Evolutionary conservation across 2,113 vertebrate genomes (phyloP), one percentile per base, ranked within the genome.

Genomic region (Tetraodon nigroviridis): DNA sequence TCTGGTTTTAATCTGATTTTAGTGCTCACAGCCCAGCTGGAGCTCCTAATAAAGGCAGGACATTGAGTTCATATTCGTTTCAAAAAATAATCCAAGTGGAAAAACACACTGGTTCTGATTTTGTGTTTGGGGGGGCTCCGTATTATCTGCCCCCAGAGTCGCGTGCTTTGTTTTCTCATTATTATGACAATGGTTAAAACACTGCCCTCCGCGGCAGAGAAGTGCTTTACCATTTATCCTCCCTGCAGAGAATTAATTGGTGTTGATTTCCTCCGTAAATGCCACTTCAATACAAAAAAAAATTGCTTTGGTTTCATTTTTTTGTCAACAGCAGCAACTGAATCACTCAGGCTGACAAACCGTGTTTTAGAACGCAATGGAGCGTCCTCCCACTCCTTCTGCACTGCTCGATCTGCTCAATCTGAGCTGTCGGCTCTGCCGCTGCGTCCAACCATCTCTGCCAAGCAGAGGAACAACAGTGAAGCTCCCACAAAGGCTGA

Each of bases 321-420:
- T 48, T 37, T 51, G 19, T 64, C 46, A 55, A 55, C 64, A 22
- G 22, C 20, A 59, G 67, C 20, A 17, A 11, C 27, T 76, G 78
- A 81, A 49, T 71, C 71, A 71, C 46, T 1, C 49, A 11, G 42
- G 22, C 74, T 60, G 74, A 59, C 60, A 65, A 55, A 76, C 63
- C 8, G 1, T 45, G 51, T 48, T 50, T 55, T 21, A 27, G 16
- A 54, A 22, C 75, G 75, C 71, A 75, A 72, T 62, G 48, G 47
- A 6, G 61, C 1, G 56, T 70, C 69, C 72, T 61, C 76, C 73
- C 73, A 72, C 76, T 50, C 67, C 10, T 18, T 41, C 55, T 52
- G 49, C 20, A 17, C 22, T 5, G 50, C 19, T 41, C 2, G 18
- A 44, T 70, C 41, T 19, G 44, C 53, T 41, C 32, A 11, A 6